A percentile compares a stretch with the other conserved stretches of the same genome.
Conservation (phyloP, 2,888 invertebrate genomes). For the Phytoseiulus persimilis region DNA sequence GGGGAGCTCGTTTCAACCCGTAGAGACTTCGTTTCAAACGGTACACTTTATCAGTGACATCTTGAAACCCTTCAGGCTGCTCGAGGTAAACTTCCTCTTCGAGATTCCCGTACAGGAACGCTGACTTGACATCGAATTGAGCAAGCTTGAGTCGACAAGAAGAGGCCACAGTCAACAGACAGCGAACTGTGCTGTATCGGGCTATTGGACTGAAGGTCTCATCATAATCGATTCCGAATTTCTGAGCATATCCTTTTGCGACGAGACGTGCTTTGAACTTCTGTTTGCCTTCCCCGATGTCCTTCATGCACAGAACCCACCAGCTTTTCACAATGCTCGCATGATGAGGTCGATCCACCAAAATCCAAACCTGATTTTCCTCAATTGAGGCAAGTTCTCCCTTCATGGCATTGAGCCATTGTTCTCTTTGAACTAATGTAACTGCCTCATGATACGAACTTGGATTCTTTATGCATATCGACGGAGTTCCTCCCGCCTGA, state of each 20-base stretch:
- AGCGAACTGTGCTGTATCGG: conserved; percentile 21
- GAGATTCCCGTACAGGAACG: conserved; percentile 41
- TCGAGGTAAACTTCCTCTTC: conserved; percentile 42
- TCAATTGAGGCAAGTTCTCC: not conserved
- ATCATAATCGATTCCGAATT: conserved; percentile 41
- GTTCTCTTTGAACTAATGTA: not conserved
- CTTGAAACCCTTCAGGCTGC: conserved; percentile 41
- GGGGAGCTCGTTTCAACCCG: conserved; percentile 42
- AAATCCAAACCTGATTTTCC: not conserved
- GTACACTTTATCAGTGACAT: conserved; percentile 40
- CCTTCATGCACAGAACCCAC: not conserved
- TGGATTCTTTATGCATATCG: too few species aligned
- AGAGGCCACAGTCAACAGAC: not conserved
- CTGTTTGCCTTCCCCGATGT: too few species aligned
- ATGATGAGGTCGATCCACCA: not conserved
- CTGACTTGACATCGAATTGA: not conserved
- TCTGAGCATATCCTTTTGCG: conserved; percentile 41
- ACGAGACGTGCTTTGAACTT: conserved; percentile 42
- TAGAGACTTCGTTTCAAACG: conserved; percentile 41
- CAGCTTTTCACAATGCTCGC: not conserved
- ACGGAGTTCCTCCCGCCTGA: too few species aligned
- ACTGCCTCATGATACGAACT: too few species aligned
- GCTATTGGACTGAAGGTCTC: conserved; percentile 40
- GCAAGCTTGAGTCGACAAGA: too few species aligned
- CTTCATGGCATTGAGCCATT: conserved; percentile 11